A percentile compares a stretch with the other conserved stretches of the same genome.
phyloP scores from a whole-genome alignment of 2,797 vertebrate species.

The Mus caroli region DNA sequence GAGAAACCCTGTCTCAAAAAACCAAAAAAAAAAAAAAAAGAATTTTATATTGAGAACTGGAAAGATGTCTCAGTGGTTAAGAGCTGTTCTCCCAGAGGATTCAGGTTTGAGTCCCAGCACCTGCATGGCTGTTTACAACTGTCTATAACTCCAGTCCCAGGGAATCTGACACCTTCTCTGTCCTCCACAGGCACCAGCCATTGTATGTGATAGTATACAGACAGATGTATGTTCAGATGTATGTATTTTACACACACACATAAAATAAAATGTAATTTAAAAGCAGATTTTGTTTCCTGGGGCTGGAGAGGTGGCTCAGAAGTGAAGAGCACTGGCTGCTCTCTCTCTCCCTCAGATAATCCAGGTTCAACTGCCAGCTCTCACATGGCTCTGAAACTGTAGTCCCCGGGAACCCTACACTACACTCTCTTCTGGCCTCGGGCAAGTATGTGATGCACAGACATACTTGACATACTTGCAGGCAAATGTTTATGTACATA shows the following conservation, averaged over 20 bases:
- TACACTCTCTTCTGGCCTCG: neutral
- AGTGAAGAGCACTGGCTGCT: neutral
- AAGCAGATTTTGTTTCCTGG: neutral
- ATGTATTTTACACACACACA: neutral
- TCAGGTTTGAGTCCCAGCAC: neutral
- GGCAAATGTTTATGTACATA: neutral
- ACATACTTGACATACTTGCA: neutral
- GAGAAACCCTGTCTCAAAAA: no score
- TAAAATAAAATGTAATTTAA: neutral
- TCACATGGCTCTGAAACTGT: neutral
- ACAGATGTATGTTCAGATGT: neutral
- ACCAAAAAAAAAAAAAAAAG: neutral
- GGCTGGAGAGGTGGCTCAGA: neutral
- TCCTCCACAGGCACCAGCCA: neutral
- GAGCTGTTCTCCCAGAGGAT: neutral
- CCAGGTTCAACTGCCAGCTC: neutral
- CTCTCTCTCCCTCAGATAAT: neutral
- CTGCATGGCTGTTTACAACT: neutral
- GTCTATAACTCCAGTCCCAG: neutral
- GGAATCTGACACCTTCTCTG: neutral
- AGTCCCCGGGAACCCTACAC: neutral
- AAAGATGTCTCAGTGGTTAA: neutral
- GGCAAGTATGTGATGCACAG: neutral
- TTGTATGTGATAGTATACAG: neutral
- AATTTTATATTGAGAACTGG: neutral